A percentile compares a stretch with the other conserved stretches of the same genome.
phyloP scores from a whole-genome alignment of 2,113 vertebrate species.

The Trinectes maculatus region DNA sequence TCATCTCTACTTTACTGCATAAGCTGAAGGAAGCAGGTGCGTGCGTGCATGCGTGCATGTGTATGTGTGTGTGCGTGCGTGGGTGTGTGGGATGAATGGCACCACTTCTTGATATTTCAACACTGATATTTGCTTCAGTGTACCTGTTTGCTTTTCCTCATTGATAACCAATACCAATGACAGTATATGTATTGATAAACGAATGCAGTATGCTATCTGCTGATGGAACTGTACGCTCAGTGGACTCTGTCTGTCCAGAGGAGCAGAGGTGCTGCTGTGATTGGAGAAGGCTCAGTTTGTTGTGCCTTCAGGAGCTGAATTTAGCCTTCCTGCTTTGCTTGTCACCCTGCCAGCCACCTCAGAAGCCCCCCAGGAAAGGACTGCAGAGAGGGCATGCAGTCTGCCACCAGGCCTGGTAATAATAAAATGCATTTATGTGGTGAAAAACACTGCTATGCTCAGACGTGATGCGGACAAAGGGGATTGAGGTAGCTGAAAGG shows the following conservation, averaged over 20 bases:
- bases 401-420: background rate
- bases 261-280: conserved; percentile 50
- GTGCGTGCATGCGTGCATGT: no score
- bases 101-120: background rate
- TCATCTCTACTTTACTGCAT: conserved; percentile 15
- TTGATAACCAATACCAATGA: conserved; percentile 6
- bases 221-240: conserved; percentile 57
- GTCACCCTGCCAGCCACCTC: conserved; percentile 66
- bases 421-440: conserved; percentile 11
- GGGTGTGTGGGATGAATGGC: conserved; percentile 1
- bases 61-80: no score
- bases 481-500: background rate
- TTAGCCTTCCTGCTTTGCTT: conserved; percentile 75
- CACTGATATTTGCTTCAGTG: conserved; percentile 10
- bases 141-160: conserved; percentile 16
- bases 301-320: conserved; percentile 71
- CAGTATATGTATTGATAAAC: background rate
- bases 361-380: conserved; percentile 53
- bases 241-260: conserved; percentile 36
- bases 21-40: conserved; percentile 7
- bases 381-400: conserved; percentile 17
- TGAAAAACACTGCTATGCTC: background rate
- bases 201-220: conserved; percentile 34
- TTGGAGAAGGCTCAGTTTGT: conserved; percentile 71
- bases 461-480: conserved; percentile 3